A percentile compares a stretch with the other conserved stretches of the same genome.
phyloP scores from a whole-genome alignment of 2,113 vertebrate species.

The Ictalurus punctatus region DNA sequence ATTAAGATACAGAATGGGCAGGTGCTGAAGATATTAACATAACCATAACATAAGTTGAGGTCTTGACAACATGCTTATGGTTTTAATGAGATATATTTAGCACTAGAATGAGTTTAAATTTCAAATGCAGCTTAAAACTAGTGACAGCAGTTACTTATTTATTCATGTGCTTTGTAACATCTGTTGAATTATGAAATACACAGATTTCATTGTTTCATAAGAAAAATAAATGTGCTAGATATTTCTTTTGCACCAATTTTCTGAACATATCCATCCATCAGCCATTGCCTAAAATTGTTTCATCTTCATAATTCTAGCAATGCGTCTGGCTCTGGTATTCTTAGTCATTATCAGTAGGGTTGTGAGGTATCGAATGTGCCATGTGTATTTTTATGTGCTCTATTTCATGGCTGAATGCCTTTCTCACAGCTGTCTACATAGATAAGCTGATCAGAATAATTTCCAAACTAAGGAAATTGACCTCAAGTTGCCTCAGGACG shows the following conservation, averaged over 20 bases:
- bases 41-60: neutral
- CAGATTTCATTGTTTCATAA: conserved; percentile 19
- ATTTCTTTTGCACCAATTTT: conserved; percentile 11
- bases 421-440: conserved; percentile 55
- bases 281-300: conserved; percentile 23
- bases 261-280: neutral
- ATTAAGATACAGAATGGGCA: conserved; percentile 1
- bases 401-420: conserved; percentile 66
- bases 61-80: neutral
- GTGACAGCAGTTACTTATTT: neutral
- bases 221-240: neutral
- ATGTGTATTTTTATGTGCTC: conserved; percentile 64
- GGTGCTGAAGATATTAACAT: neutral
- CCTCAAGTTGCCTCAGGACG: conserved; percentile 55
- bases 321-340: conserved; percentile 52
- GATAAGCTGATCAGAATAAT: conserved; percentile 68
- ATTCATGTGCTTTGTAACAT: neutral
- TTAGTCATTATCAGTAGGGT: conserved; percentile 60
- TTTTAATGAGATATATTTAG: neutral
- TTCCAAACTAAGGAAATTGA: conserved; percentile 63
- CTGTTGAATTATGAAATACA: conserved; percentile 10
- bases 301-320: conserved; percentile 27
- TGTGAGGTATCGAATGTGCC: conserved; percentile 55
- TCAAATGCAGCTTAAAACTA: neutral
- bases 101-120: neutral